These are phyloP conservation scores for Cheilosia vulpina DNA, from an alignment of 2,888 invertebrate species.

Conservation along the genomic window DNA sequence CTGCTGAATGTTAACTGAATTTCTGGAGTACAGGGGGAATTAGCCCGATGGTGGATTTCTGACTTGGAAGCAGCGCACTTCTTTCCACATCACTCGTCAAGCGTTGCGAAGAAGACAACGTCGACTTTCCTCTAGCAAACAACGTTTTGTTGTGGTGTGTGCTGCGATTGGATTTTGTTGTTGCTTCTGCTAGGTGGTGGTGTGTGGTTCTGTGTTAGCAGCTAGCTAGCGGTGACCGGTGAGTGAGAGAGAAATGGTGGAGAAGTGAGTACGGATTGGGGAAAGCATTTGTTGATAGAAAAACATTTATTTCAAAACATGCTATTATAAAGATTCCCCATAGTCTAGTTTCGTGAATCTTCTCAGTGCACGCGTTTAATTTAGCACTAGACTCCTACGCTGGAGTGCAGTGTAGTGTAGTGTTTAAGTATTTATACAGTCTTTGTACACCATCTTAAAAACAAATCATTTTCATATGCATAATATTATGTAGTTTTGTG, in stretches of 20 bases:
- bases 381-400: no score
- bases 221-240: not conserved
- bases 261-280: slow-evolving; percentile 53
- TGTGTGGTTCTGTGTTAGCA: not conserved
- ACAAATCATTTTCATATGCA: no score
- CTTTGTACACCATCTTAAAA: no score
- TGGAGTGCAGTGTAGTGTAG: no score
- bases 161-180: slow-evolving; percentile 13
- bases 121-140: slow-evolving; percentile 48
- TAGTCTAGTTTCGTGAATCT: no score
- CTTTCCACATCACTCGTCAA: slow-evolving; percentile 84
- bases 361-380: no score
- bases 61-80: slow-evolving; percentile 42
- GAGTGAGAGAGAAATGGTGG: slow-evolving; percentile 33
- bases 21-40: slow-evolving; percentile 25
- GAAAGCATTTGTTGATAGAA: not conserved
- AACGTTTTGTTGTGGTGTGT: slow-evolving; percentile 72
- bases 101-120: slow-evolving; percentile 80
- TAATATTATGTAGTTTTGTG: no score
- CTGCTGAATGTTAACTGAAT: slow-evolving; percentile 80
- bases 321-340: no score
- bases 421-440: no score
- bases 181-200: not conserved
- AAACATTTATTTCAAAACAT: not conserved
- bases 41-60: slow-evolving; percentile 28